These are phyloP conservation scores for Parapsyche elsis DNA, from an alignment of 1,140 invertebrate genomes.

Conservation along the genomic window DNA sequence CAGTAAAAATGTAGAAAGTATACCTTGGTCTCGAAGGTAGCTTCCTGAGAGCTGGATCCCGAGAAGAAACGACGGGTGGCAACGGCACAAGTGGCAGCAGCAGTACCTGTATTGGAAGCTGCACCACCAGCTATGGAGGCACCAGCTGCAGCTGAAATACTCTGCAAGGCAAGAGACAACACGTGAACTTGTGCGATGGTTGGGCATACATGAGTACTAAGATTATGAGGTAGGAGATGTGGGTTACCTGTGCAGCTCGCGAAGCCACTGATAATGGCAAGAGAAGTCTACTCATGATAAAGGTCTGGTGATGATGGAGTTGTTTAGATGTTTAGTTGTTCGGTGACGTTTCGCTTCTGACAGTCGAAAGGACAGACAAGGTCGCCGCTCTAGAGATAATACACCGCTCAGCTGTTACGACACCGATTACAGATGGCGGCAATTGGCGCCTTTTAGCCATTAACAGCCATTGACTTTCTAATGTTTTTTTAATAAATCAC, in stretches of 20 bases:
- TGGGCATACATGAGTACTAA: too few species aligned
- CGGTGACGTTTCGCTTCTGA: not conserved
- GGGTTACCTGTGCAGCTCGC: not conserved
- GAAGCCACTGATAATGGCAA: not conserved
- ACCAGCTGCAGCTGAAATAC: not conserved
- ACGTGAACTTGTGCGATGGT: too few species aligned
- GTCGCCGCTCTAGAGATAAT: not conserved
- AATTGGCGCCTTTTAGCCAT: too few species aligned
- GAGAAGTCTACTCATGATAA: not conserved
- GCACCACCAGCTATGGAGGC: not conserved
- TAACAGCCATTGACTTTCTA: not conserved
- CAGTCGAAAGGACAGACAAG: conserved; percentile 13
- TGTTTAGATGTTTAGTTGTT: too few species aligned
- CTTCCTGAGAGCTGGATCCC: conserved; percentile 21
- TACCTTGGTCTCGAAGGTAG: conserved; percentile 38
- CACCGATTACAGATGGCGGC: not conserved
- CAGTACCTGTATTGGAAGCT: not conserved
- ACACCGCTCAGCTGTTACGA: conserved; percentile 3
- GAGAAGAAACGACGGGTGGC: conserved; percentile 20
- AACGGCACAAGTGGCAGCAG: not conserved
- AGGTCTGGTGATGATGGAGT: too few species aligned
- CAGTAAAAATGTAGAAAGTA: not conserved
- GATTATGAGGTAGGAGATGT: too few species aligned
- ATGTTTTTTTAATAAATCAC: too few species aligned
- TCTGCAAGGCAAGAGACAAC: too few species aligned